Evolutionary conservation across 2,888 invertebrate genomes (phyloP), one percentile per base, ranked within the genome.

Genomic region (Netelia fuscicornis): DNA sequence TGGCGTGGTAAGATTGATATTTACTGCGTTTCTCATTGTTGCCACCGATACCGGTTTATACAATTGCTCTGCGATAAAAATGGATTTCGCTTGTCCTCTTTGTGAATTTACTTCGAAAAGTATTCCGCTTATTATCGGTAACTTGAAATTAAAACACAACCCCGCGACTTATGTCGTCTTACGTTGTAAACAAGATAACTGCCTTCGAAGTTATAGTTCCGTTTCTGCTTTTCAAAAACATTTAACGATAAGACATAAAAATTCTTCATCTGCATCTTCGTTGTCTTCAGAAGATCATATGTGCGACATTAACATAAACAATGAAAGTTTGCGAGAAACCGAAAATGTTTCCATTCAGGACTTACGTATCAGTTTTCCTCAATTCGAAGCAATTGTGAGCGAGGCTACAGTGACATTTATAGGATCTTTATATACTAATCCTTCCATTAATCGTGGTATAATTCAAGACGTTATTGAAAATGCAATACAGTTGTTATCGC

Each of bases 101-200:
- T 82, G 82, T 65, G 17, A 82, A 56, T 81, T 76, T n/a, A 23
- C 52, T 13, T 25, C 25, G n/a, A 70, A 23, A 2, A 70, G 13
- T 70, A 54, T 54, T 54, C 54, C 25, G 54, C 30, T 25, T 30
- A 13, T 70, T 25, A 67, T 64, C 52, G 67, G 52, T 48, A 76
- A 81, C 48, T 42, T 84, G 42, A 80, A 80, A 70, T 60, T 79
- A 1, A 80, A 79, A 23, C 83, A 84, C 20, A 80, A 62, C 56
- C 44, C 56, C 25, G 25, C 52, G 42, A 70, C 80, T 54, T 20
- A 75, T 10, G 68, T 71, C 25, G 25, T 1, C 25, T 25, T 25
- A 25, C 25, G 25, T 25, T 25, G 25, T 25, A 25, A 25, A 25
- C 25, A 25, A 25, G 25, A 25, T 25, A 25, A 25, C 25, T 25